These are phyloP conservation scores for Epirrhoe alternata DNA, from an alignment of 2,888 invertebrate species.

Conservation along the genomic window DNA sequence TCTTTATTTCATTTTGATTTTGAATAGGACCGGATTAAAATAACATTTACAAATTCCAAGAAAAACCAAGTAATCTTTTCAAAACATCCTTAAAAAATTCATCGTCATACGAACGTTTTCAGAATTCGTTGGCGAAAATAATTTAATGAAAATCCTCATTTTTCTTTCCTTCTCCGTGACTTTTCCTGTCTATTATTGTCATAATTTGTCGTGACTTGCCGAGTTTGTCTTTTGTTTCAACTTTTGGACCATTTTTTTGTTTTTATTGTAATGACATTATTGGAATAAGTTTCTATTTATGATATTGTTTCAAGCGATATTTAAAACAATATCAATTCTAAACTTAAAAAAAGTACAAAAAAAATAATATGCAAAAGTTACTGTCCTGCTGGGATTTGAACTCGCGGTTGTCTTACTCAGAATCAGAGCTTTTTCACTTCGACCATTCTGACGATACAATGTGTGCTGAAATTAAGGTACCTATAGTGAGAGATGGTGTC, in stretches of 20 bases:
- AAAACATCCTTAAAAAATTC: slow-evolving; percentile 7
- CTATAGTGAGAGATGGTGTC: too few species aligned
- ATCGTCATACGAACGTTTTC: slow-evolving; percentile 7
- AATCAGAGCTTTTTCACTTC: too few species aligned
- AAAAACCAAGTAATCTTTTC: not conserved
- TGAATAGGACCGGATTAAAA: not conserved
- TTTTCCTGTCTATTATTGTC: slow-evolving; percentile 24
- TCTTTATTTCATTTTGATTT: not conserved
- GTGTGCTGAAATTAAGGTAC: too few species aligned
- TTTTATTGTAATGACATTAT: slow-evolving; percentile 18
- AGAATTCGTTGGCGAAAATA: slow-evolving; percentile 20
- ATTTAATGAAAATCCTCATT: slow-evolving; percentile 26
- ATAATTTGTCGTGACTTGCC: slow-evolving; percentile 18
- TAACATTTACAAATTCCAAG: not conserved
- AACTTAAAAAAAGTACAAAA: too few species aligned
- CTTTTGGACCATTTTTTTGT: slow-evolving; percentile 14
- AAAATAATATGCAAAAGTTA: too few species aligned
- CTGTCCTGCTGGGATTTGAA: too few species aligned
- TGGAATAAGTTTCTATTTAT: slow-evolving; percentile 12
- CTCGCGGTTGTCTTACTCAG: too few species aligned
- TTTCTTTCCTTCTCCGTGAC: slow-evolving; percentile 6
- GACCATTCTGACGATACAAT: too few species aligned
- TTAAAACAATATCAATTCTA: too few species aligned
- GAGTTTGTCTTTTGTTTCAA: slow-evolving; percentile 23
- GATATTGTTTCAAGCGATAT: too few species aligned